Evolutionary conservation across 2,888 invertebrate genomes (phyloP), one percentile per base, ranked within the genome.

Genomic region (Copidosoma aretas): DNA sequence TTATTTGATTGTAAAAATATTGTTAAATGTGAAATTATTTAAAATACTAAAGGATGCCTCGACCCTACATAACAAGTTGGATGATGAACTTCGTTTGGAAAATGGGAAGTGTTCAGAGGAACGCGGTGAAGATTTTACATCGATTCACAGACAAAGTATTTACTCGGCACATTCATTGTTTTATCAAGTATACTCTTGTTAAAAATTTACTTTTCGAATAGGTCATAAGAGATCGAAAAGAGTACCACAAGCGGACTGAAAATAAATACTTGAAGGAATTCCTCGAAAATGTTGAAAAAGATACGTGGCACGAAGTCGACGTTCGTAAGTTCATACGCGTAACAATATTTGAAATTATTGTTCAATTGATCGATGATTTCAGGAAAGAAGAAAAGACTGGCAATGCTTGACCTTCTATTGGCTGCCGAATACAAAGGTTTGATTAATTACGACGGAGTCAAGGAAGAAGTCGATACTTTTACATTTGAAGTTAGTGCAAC

Each of bases 121-220:
- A 78, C 46, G 81, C 84, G 53, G 75, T 89, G 1, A 78, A 83
- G 53, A 81, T 85, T 21, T 80, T 89, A 25, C 88, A 89, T 73
- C 79, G 76, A 10, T 89, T 89, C 74, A 87, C 88, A 0, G 82
- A 82, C 60, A 84, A 85, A 75, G 87, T 87, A 74, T 19, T 32
- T 32, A 32, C 32, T 32, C 8, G 32, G 3, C 32, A n/a, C n/a
- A 12, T 22, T 39, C 1, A 21, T 43, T 57, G 39, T 25, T 10
- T 32, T 15, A n/a, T 32, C 3, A 56, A 54, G 41, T 12, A 24
- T 46, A 24, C 24, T 1, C 56, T 5, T n/a, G 17, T 52, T 61
- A 32, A n/a, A n/a, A n/a, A n/a, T 21, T 52, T 39, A n/a, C 8
- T 24, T 10, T 10, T 51, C 10, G 46, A n/a, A 8, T 49, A 74